Percentiles rank a stretch among this genome's conserved stretches.
These are phyloP conservation scores for Spodoptera litura DNA, from an alignment of 1,140 invertebrate genomes.

Conservation along the genomic window DNA sequence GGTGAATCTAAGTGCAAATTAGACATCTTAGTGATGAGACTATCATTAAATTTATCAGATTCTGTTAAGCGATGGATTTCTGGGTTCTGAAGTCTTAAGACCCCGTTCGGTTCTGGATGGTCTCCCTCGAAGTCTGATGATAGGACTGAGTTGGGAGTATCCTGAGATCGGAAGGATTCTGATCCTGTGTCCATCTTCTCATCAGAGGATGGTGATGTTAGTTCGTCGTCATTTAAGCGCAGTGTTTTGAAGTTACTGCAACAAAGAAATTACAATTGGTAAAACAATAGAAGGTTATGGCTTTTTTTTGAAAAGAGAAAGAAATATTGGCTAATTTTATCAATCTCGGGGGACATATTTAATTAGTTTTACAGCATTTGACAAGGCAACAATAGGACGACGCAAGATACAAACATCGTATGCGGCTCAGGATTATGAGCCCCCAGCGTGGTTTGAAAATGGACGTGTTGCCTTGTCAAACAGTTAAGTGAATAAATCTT, in stretches of 20 bases:
- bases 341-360: too few species aligned
- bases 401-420: too few species aligned
- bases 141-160: conserved; percentile 70
- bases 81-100: conserved; percentile 64
- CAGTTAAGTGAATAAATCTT: too few species aligned
- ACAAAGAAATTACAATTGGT: conserved; percentile 24
- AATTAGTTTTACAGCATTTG: too few species aligned
- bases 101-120: conserved; percentile 41
- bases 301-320: too few species aligned
- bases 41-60: conserved; percentile 62
- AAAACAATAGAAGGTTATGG: too few species aligned
- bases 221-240: conserved; percentile 68
- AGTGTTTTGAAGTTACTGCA: conserved; percentile 64
- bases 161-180: conserved; percentile 68
- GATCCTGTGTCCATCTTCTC: conserved; percentile 81
- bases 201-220: conserved; percentile 76
- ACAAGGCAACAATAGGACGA: too few species aligned
- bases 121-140: conserved; percentile 70
- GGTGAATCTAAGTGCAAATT: conserved; percentile 63
- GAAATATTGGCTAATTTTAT: too few species aligned
- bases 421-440: too few species aligned
- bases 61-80: conserved; percentile 50
- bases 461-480: too few species aligned
- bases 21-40: conserved; percentile 68
- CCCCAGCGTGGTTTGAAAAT: too few species aligned